Percentiles rank a stretch among this genome's conserved stretches.
These are phyloP conservation scores for Mactra quadrangularis DNA, from an alignment of 1,140 invertebrate genomes.

Conservation along the genomic window DNA sequence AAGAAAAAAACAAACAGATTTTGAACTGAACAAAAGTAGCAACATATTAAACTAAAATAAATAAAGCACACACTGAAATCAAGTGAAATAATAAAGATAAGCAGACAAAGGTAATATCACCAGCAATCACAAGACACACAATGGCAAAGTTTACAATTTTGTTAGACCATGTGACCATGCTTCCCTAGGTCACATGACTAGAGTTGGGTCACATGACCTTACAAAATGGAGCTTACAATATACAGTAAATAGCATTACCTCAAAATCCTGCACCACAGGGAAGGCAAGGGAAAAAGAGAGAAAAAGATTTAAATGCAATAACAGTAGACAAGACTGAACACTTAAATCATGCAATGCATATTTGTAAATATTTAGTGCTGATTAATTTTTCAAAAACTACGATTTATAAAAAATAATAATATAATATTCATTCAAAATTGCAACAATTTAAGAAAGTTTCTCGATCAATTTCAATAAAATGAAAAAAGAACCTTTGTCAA, in stretches of 20 bases:
- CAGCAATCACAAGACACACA: slow-evolving; percentile 16
- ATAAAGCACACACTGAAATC: slow-evolving; percentile 37
- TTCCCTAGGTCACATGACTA: slow-evolving; percentile 38
- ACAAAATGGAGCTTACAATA: background rate
- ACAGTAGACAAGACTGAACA: slow-evolving; percentile 57
- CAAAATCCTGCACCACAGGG: slow-evolving; percentile 73
- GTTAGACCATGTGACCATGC: too few relatives aligned
- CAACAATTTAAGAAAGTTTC: too few relatives aligned
- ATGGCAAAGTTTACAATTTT: slow-evolving; percentile 8
- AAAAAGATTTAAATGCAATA: slow-evolving; percentile 70
- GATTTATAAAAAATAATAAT: too few relatives aligned
- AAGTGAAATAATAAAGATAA: slow-evolving; percentile 37
- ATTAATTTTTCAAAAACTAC: too few relatives aligned
- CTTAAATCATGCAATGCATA: slow-evolving; percentile 52
- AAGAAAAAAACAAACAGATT: slow-evolving; percentile 43
- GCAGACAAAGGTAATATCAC: slow-evolving; percentile 40
- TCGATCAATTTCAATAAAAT: too few relatives aligned
- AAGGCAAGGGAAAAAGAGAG: slow-evolving; percentile 68
- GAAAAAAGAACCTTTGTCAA: too few relatives aligned
- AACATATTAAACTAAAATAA: slow-evolving; percentile 45
- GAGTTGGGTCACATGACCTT: slow-evolving; percentile 36
- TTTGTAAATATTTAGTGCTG: too few relatives aligned
- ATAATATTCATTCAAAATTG: too few relatives aligned
- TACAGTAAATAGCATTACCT: slow-evolving; percentile 71
- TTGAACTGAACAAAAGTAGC: slow-evolving; percentile 38